Percentiles rank a stretch among this genome's conserved stretches.
Evolutionary conservation across 2,113 vertebrate species (phyloP).

Genomic region (Lepisosteus oculatus): DNA sequence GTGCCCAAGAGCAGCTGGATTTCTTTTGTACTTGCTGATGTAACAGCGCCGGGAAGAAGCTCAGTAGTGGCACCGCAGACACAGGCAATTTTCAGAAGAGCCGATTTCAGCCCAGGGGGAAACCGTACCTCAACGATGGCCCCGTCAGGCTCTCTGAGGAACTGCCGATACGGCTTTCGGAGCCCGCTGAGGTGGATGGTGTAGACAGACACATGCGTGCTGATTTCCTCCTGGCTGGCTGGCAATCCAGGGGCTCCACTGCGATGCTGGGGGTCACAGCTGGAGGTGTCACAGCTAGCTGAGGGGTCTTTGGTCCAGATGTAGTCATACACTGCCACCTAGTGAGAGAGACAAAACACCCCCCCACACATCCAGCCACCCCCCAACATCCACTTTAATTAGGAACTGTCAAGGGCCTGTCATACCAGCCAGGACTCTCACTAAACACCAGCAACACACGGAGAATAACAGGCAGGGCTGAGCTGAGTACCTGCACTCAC

Average conservation of each 20-base stretch:
- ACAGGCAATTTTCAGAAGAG: too few relatives aligned
- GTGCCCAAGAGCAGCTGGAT: neutral
- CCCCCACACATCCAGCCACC: constrained; percentile 20
- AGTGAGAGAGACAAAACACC: constrained; percentile 52
- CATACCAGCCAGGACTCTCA: constrained; percentile 57
- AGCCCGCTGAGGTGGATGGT: constrained; percentile 75
- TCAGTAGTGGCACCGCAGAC: neutral
- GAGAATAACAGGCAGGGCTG: constrained; percentile 13
- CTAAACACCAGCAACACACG: constrained; percentile 45
- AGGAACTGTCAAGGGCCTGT: constrained; percentile 58
- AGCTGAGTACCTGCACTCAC: constrained; percentile 40
- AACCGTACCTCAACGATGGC: constrained; percentile 81
- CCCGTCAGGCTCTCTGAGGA: constrained; percentile 79
- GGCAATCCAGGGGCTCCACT: constrained; percentile 21
- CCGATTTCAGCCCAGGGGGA: neutral
- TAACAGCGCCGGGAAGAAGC: neutral
- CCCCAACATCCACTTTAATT: constrained; percentile 55
- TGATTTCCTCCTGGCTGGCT: constrained; percentile 43
- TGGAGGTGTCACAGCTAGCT: constrained; percentile 39
- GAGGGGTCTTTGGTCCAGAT: constrained; percentile 70
- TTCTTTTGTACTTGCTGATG: neutral
- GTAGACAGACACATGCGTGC: constrained; percentile 70
- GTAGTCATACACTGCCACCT: constrained; percentile 90
- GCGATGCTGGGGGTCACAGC: constrained; percentile 45
- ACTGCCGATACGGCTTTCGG: constrained; percentile 76